A percentile compares a stretch with the other conserved stretches of the same genome.
phyloP scores from a whole-genome alignment of 2,888 invertebrate genomes.

The Phlogophora meticulosa region DNA sequence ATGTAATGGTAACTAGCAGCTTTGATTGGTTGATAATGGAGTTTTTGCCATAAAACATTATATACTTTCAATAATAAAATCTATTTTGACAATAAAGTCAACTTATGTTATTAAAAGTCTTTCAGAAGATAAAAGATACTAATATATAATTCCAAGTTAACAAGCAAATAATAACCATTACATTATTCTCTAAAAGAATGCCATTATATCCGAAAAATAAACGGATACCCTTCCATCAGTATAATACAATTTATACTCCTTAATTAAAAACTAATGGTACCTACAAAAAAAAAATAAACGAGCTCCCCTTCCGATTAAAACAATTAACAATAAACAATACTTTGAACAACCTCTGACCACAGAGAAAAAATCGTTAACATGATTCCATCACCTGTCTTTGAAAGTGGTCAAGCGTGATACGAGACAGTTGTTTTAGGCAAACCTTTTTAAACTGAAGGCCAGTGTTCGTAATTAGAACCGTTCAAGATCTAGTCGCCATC shows the following conservation, averaged over 20 bases:
- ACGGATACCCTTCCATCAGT: conserved; percentile 33
- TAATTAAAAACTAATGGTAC: conserved; percentile 64
- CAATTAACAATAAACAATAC: conserved; percentile 68
- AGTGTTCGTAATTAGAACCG: too few species aligned
- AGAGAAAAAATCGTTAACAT: conserved; percentile 61
- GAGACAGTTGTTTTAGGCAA: conserved; percentile 25
- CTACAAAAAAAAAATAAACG: conserved; percentile 56
- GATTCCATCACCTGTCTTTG: conserved; percentile 63
- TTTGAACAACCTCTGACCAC: conserved; percentile 63
- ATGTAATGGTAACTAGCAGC: too few species aligned
- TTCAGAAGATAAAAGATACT: too few species aligned
- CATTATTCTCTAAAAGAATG: conserved; percentile 1
- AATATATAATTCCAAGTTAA: neutral
- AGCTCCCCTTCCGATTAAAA: conserved; percentile 61
- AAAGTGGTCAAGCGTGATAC: conserved; percentile 46
- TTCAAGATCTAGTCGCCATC: too few species aligned
- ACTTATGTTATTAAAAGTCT: too few species aligned
- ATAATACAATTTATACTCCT: conserved; percentile 52
- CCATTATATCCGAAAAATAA: conserved; percentile 28
- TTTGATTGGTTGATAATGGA: too few species aligned
- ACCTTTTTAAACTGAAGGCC: neutral
- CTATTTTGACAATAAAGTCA: too few species aligned
- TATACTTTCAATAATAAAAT: too few species aligned
- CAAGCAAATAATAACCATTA: conserved; percentile 7
- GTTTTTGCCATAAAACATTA: too few species aligned